Evolutionary conservation across 2,888 invertebrate species (phyloP).

Genomic region (Xestia c-nigrum): DNA sequence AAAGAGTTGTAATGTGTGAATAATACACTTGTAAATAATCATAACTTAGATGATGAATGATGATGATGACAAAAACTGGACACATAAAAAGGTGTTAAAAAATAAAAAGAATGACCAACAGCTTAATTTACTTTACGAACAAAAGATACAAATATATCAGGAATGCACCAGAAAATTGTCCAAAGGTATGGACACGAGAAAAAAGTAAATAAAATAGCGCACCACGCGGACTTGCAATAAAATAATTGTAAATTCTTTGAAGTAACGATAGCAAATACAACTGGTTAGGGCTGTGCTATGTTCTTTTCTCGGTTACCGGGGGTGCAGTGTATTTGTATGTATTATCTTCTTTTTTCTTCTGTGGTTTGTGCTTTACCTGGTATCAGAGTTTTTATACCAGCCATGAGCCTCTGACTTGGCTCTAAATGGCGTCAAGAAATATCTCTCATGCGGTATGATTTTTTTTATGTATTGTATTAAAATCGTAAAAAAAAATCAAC

Average conservation of each 20-base stretch:
- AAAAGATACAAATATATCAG: conserved; percentile 20
- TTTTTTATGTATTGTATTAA: background rate
- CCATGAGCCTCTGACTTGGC: too few relatives aligned
- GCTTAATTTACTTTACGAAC: conserved; percentile 20
- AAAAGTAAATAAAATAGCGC: conserved; percentile 46
- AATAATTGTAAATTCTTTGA: conserved; percentile 64
- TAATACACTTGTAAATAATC: too few relatives aligned
- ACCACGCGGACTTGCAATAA: conserved; percentile 51
- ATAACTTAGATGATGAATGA: too few relatives aligned
- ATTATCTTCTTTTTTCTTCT: too few relatives aligned
- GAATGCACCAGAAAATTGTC: conserved; percentile 61
- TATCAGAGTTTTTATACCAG: too few relatives aligned
- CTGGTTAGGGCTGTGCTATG: background rate
- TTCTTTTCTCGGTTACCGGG: background rate
- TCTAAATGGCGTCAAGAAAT: too few relatives aligned
- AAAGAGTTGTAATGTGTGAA: too few relatives aligned
- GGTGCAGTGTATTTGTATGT: background rate
- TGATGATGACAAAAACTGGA: background rate
- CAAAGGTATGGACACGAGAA: conserved; percentile 37
- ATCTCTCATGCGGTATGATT: too few relatives aligned
- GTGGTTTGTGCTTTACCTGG: too few relatives aligned
- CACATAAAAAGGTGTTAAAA: background rate
- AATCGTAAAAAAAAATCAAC: too few relatives aligned
- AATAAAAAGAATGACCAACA: background rate
- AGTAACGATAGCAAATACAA: conserved; percentile 49